A percentile compares a stretch with the other conserved stretches of the same genome.
Evolutionary conservation across 2,113 vertebrate species (phyloP).

Genomic region (Rousettus leschenaultii): DNA sequence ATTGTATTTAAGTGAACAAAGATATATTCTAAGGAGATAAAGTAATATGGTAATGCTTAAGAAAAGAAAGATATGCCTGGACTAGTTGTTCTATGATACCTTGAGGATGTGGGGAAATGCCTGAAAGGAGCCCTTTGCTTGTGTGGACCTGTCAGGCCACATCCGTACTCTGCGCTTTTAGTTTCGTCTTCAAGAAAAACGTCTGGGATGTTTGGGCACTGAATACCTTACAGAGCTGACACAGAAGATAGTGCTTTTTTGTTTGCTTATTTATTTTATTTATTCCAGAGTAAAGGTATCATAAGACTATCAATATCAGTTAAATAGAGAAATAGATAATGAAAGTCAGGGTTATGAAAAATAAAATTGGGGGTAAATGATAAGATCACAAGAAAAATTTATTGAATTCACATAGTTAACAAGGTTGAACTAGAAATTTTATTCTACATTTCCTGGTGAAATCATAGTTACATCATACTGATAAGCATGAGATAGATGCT

Average conservation of each 20-base stretch:
- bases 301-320: background rate
- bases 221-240: background rate
- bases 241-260: background rate
- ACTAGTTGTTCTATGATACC: background rate
- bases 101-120: background rate
- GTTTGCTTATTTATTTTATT: background rate
- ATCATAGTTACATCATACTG: background rate
- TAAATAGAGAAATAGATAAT: background rate
- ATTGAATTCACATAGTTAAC: background rate
- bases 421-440: background rate
- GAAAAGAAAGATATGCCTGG: background rate
- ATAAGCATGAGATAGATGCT: background rate
- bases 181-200: background rate
- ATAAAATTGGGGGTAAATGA: background rate
- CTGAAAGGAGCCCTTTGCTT: background rate
- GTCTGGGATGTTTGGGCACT: rapidly evolving
- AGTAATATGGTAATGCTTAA: background rate
- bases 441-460: background rate
- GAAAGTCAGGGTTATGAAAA: background rate
- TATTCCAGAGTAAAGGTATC: background rate
- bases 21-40: background rate
- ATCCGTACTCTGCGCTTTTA: background rate
- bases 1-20: background rate
- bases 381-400: background rate
- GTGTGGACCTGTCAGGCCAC: rapidly evolving